Base-by-base conservation (phyloP, 2,888 invertebrate genomes). In the Colostygia pectinataria region DNA sequence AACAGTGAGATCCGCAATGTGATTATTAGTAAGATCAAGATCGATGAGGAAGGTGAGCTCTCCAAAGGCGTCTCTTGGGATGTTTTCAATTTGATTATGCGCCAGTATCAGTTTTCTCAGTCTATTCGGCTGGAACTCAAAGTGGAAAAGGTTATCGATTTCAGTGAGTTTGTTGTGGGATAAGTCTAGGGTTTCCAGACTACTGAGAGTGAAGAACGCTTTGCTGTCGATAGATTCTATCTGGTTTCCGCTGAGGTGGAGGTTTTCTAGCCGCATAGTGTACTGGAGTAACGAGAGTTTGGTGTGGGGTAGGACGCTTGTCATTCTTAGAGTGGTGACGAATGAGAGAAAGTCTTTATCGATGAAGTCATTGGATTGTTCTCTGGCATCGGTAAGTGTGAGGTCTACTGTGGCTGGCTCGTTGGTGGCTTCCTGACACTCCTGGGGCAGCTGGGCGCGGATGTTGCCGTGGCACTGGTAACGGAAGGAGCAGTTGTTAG, bases 1-100 rank as follows among this genome's bases (percentile, higher is more conserved):
- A 34, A 74, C 77, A 0, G 63, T 79, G 2, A 89, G 57, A 45
- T 81, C 74, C 2, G 68, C 59, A 34, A 89, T 80, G 0, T 39
- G 38, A 53, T 89, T 88, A 50, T 77, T 45, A 0, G 85, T 81
- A 0, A 89, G 70, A 62, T 89, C 86, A 0, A 89, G 71, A 55
- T 84, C 83, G 2, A 61, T 52, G 5, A 89, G 56, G 2, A 72
- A 77, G 0, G 69, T 61, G 0, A 88, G 65, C 23, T 83, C 77
- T 25, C 58, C 65, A 25, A 89, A 85, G 4, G 75, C 71, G 25
- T 71, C 64, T 4, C 57, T 67, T 2, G 77, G 64, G 24, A 90
- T 59, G 13, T 74, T 62, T 20, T 61, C 54, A 3, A 90, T 74
- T 2, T 18, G 50, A 39, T 90, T 90, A 31, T 71, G 51, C 0